phyloP scores from a whole-genome alignment of 2,797 vertebrate species.

The Acanthiza pusilla region DNA sequence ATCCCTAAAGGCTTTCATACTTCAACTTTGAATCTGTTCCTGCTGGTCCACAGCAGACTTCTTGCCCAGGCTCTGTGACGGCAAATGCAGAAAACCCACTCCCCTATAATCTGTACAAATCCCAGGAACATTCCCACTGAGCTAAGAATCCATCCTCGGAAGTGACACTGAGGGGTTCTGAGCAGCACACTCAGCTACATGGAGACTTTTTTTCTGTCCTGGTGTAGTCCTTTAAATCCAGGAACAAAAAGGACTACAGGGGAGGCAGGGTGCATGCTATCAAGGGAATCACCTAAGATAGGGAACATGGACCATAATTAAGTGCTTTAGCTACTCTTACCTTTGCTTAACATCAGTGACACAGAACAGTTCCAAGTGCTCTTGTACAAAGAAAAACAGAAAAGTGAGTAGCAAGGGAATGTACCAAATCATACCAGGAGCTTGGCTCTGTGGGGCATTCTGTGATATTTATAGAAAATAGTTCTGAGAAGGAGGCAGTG shows the following conservation, averaged over 20 bases:
- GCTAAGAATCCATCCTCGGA: background rate
- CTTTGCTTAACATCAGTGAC: background rate
- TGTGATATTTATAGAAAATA: background rate
- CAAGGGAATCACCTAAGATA: background rate
- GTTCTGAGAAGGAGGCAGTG: background rate
- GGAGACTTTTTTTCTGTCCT: background rate
- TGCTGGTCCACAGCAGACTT: background rate
- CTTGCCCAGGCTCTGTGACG: background rate
- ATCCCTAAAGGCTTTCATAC: background rate
- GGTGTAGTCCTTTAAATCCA: background rate
- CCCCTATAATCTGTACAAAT: background rate
- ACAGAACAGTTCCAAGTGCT: background rate
- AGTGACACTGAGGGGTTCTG: background rate
- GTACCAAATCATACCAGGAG: background rate
- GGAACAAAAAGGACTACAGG: background rate
- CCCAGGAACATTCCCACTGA: background rate
- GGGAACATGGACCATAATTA: background rate
- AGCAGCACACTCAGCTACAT: background rate
- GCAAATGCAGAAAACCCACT: background rate
- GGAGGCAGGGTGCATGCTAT: background rate
- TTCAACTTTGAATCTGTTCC: background rate
- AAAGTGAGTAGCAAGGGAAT: background rate
- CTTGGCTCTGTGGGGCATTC: background rate
- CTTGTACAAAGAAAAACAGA: background rate
- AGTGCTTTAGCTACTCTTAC: background rate